phyloP scores from a whole-genome alignment of 2,113 vertebrate genomes.

The Cephalopholis sonnerati region DNA sequence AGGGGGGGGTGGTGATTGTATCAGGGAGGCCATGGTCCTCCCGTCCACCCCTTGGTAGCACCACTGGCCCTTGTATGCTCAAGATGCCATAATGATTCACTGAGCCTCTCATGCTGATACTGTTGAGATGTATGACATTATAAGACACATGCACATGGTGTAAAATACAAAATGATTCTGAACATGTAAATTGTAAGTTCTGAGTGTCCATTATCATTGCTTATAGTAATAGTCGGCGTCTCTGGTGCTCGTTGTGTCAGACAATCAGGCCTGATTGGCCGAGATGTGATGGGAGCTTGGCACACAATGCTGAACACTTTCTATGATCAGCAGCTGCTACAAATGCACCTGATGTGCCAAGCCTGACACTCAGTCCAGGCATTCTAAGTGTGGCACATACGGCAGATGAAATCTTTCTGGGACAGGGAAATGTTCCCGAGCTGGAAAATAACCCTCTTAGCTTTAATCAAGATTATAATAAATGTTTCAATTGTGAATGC shows the following conservation, averaged over 20 bases:
- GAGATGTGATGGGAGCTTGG: slow-evolving; percentile 19
- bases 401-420: slow-evolving; percentile 46
- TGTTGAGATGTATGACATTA: neutral
- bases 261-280: slow-evolving; percentile 63
- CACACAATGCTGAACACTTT: slow-evolving; percentile 44
- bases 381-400: slow-evolving; percentile 46
- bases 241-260: slow-evolving; percentile 38
- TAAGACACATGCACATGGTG: neutral
- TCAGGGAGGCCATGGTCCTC: too few relatives aligned
- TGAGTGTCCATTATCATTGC: slow-evolving; percentile 6
- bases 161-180: neutral
- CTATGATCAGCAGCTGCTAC: slow-evolving; percentile 60
- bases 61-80: neutral
- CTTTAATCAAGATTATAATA: slow-evolving; percentile 80
- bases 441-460: slow-evolving; percentile 62
- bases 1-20: too few relatives aligned
- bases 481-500: slow-evolving; percentile 77
- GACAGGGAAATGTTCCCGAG: slow-evolving; percentile 32
- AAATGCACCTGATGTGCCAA: slow-evolving; percentile 37
- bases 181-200: slow-evolving; percentile 3
- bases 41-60: too few relatives aligned
- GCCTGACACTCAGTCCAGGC: slow-evolving; percentile 27
- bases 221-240: slow-evolving; percentile 32
- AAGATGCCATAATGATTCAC: slow-evolving; percentile 12
- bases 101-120: neutral